Percentiles rank a stretch among this genome's conserved stretches.
Conservation (phyloP, 2,888 invertebrate genomes). For the Lasioglossum figueresi region DNA sequence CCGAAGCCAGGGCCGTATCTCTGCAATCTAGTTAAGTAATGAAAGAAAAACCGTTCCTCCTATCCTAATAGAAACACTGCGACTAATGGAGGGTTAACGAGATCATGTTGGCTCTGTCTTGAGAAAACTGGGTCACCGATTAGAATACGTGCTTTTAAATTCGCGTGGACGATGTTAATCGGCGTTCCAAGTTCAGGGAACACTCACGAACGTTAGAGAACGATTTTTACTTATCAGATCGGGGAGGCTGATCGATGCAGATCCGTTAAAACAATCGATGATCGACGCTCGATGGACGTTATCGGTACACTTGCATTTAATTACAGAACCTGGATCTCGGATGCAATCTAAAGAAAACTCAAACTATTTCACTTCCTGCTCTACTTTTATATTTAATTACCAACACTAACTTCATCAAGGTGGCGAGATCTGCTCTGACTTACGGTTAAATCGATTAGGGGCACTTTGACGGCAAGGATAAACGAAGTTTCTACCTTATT, state of each 20-base stretch:
- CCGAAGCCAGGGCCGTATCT: slow-evolving; percentile 2
- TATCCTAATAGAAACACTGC: slow-evolving; percentile 21
- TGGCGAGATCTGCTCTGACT: background rate
- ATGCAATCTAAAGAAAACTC: background rate
- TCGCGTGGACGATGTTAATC: slow-evolving; percentile 13
- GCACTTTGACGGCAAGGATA: background rate
- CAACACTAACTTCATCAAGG: background rate
- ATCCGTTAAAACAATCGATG: background rate
- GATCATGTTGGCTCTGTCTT: slow-evolving; percentile 9
- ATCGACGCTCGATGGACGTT: background rate
- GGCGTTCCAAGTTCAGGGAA: background rate
- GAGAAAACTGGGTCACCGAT: slow-evolving; percentile 35
- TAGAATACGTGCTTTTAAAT: background rate
- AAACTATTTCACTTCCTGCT: background rate
- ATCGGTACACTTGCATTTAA: background rate
- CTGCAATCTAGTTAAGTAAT: slow-evolving; percentile 45
- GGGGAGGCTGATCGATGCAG: background rate
- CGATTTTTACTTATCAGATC: background rate
- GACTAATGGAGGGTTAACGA: slow-evolving; percentile 31
- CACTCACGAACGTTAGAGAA: background rate
- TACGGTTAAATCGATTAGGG: background rate
- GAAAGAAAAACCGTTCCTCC: slow-evolving; percentile 35
- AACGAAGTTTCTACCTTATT: background rate
- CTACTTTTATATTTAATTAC: background rate
- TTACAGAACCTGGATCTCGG: background rate